Percentiles rank a stretch among this genome's conserved stretches.
Conservation (phyloP, 2,113 vertebrate genomes). For the Delphinapterus leucas region DNA sequence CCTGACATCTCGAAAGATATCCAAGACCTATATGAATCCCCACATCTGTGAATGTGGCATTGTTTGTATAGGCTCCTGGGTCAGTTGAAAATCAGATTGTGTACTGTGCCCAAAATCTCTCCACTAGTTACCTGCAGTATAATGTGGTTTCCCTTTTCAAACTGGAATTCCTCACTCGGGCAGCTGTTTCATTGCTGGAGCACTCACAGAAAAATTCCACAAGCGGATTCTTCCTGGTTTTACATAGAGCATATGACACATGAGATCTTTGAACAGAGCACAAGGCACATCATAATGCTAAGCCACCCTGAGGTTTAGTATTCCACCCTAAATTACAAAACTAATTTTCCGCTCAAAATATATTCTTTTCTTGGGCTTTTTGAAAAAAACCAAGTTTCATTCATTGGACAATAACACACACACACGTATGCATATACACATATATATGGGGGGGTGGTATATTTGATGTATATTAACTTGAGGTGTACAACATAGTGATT, state of each 20-base stretch:
- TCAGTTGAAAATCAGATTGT: neutral
- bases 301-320: neutral
- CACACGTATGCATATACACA: rapidly evolving
- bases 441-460: neutral
- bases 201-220: neutral
- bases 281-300: neutral
- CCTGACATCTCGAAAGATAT: neutral
- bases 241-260: neutral
- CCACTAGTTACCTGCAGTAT: neutral
- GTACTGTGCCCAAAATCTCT: neutral
- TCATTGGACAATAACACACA: neutral
- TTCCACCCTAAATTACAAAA: neutral
- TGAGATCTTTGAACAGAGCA: neutral
- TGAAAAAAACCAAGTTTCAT: neutral
- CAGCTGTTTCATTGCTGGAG: neutral
- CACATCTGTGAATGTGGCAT: neutral
- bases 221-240: neutral
- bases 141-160: neutral
- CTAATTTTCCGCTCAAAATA: neutral
- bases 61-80: neutral
- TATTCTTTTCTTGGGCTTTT: neutral
- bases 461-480: neutral
- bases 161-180: neutral
- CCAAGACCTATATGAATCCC: neutral
- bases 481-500: neutral